phyloP scores from a whole-genome alignment of 2,797 vertebrate genomes.

The Malacoraja senta region DNA sequence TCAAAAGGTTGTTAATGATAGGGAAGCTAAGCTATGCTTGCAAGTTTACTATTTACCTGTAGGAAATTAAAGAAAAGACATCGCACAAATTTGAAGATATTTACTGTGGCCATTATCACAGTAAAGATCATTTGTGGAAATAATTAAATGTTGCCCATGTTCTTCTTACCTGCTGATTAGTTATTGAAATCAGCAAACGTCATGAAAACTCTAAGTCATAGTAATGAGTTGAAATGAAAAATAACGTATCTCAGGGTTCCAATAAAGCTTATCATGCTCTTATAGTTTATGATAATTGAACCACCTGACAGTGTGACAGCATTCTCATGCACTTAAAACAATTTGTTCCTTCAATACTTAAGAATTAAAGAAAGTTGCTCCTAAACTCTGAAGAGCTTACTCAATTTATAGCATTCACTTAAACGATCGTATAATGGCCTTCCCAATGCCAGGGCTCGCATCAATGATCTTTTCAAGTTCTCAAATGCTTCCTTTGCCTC shows the following conservation, averaged over 20 bases:
- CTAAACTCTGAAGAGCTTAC: neutral
- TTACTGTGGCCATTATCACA: neutral
- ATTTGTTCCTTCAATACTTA: neutral
- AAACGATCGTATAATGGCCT: too few relatives aligned
- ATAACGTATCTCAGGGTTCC: neutral
- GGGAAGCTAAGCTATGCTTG: too few relatives aligned
- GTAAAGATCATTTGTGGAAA: neutral
- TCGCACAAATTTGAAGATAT: neutral
- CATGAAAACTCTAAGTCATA: neutral
- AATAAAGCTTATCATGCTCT: neutral
- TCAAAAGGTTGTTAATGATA: too few relatives aligned
- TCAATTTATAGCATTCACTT: neutral
- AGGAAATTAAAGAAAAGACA: too few relatives aligned
- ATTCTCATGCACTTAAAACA: neutral
- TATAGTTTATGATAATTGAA: slow-evolving; percentile 9
- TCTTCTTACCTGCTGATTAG: neutral
- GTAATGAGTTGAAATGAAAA: neutral
- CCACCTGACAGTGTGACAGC: neutral
- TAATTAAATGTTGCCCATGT: neutral
- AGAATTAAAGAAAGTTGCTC: neutral
- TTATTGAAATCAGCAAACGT: neutral
- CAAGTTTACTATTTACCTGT: too few relatives aligned
- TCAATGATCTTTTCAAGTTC: too few relatives aligned
- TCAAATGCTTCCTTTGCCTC: too few relatives aligned
- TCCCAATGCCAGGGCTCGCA: too few relatives aligned